phyloP scores from a whole-genome alignment of 2,797 vertebrate species.

The Pelochelys cantorii region DNA sequence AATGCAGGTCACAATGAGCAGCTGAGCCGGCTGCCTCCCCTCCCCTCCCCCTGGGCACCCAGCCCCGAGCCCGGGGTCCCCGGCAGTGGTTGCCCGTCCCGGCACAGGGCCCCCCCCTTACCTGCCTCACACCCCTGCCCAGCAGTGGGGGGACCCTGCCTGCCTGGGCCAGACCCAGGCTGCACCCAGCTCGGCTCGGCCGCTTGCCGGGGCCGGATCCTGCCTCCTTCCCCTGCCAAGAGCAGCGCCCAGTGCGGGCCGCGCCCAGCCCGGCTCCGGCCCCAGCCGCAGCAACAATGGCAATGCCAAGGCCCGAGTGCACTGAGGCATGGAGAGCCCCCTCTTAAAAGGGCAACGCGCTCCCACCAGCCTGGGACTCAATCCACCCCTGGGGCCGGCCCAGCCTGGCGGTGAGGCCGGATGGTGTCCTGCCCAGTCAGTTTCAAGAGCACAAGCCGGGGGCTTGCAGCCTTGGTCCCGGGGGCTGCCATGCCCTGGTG shows the following conservation, averaged over 20 bases:
- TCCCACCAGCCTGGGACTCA: background rate
- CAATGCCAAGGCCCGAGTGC: background rate
- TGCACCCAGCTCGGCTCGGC: background rate
- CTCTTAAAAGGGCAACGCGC: slow-evolving; percentile 69
- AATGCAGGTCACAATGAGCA: slow-evolving; percentile 47
- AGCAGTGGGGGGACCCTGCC: background rate
- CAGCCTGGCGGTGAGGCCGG: background rate
- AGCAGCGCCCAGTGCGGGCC: slow-evolving; percentile 21
- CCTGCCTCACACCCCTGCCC: background rate
- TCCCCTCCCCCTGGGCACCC: background rate
- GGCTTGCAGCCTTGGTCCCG: background rate
- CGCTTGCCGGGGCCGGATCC: background rate
- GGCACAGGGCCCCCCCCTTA: background rate
- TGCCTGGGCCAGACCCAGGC: background rate
- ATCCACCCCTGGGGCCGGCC: background rate
- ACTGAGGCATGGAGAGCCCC: background rate
- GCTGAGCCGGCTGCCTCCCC: background rate
- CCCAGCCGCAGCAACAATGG: slow-evolving; percentile 36
- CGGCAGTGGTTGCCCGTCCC: background rate
- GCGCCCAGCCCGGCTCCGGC: background rate
- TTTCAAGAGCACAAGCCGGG: background rate
- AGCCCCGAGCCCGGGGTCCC: background rate
- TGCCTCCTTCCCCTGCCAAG: slow-evolving; percentile 5
- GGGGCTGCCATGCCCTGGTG: background rate
- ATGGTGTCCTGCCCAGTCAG: background rate